phyloP scores from a whole-genome alignment of 2,113 vertebrate species.

The Spermophilus dauricus region DNA sequence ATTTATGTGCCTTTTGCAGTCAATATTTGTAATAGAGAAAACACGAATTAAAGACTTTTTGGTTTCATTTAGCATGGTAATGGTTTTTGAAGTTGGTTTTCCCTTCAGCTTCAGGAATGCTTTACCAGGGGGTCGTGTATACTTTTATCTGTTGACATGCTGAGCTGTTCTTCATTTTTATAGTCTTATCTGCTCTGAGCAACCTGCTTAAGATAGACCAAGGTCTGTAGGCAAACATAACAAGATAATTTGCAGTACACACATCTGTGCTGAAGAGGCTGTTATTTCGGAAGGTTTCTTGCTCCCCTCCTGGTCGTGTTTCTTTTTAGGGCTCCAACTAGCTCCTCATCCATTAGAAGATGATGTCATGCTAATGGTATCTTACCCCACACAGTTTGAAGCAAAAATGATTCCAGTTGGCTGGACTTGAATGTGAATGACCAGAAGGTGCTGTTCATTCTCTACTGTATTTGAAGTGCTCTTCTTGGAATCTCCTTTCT shows the following conservation, averaged over 20 bases:
- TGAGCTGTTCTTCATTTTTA: slow-evolving; percentile 67
- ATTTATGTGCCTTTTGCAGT: slow-evolving; percentile 73
- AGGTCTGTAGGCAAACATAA: slow-evolving; percentile 57
- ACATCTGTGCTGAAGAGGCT: slow-evolving; percentile 63
- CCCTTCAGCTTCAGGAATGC: slow-evolving; percentile 42
- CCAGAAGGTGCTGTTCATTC: slow-evolving; percentile 81
- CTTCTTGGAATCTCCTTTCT: slow-evolving; percentile 79
- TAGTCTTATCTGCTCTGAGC: slow-evolving; percentile 56
- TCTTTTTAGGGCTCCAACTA: slow-evolving; percentile 70
- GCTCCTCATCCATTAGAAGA: slow-evolving; percentile 81
- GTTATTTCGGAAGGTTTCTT: slow-evolving; percentile 64
- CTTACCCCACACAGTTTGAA: slow-evolving; percentile 79
- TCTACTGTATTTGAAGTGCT: slow-evolving; percentile 79
- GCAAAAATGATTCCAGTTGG: slow-evolving; percentile 83
- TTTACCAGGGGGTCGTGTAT: slow-evolving; percentile 12
- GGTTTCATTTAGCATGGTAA: slow-evolving; percentile 63
- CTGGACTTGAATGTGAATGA: slow-evolving; percentile 77
- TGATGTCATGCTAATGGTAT: slow-evolving; percentile 81
- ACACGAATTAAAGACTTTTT: background rate
- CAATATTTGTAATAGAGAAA: slow-evolving; percentile 65
- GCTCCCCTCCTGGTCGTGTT: slow-evolving; percentile 46
- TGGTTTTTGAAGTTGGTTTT: slow-evolving; percentile 72
- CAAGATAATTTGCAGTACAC: slow-evolving; percentile 61
- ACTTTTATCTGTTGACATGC: background rate
- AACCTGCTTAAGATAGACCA: slow-evolving; percentile 58